Conservation (phyloP, 2,888 invertebrate genomes). For the Dendrolimus houi region DNA sequence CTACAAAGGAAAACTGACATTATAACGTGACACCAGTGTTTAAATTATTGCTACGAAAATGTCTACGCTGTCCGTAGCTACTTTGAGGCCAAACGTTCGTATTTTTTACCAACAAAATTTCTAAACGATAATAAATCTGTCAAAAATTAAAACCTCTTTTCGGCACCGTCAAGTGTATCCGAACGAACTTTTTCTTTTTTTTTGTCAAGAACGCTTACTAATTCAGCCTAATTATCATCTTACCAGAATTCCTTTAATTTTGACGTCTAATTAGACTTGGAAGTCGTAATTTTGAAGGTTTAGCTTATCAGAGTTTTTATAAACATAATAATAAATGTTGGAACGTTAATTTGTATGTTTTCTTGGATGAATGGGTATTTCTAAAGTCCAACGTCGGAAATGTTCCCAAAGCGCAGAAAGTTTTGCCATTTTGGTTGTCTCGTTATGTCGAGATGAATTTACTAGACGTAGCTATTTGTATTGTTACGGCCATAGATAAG, state of each 20-base stretch:
- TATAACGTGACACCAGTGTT: too few species aligned
- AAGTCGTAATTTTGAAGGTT: conserved; percentile 6
- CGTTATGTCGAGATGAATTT: too few species aligned
- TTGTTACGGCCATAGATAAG: too few species aligned
- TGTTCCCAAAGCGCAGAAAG: too few species aligned
- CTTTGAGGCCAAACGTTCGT: too few species aligned
- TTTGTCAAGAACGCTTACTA: conserved; percentile 2
- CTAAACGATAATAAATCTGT: conserved; percentile 5
- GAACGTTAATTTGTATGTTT: conserved; percentile 26
- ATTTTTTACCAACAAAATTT: neutral
- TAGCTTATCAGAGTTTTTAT: conserved; percentile 21
- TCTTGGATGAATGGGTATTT: neutral
- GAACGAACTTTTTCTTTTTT: neutral
- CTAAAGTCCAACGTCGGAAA: too few species aligned
- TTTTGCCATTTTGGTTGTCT: conserved; percentile 1
- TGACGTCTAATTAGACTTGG: conserved; percentile 6
- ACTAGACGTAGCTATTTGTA: too few species aligned
- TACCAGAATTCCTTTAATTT: conserved; percentile 6
- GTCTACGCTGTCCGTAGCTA: too few species aligned
- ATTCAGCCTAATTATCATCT: conserved; percentile 9
- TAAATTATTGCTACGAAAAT: too few species aligned
- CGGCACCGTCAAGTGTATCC: neutral
- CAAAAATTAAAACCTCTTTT: conserved; percentile 5
- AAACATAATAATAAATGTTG: conserved; percentile 23
- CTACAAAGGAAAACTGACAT: too few species aligned